phyloP scores from a whole-genome alignment of 2,113 vertebrate species.

The Mirounga angustirostris region DNA sequence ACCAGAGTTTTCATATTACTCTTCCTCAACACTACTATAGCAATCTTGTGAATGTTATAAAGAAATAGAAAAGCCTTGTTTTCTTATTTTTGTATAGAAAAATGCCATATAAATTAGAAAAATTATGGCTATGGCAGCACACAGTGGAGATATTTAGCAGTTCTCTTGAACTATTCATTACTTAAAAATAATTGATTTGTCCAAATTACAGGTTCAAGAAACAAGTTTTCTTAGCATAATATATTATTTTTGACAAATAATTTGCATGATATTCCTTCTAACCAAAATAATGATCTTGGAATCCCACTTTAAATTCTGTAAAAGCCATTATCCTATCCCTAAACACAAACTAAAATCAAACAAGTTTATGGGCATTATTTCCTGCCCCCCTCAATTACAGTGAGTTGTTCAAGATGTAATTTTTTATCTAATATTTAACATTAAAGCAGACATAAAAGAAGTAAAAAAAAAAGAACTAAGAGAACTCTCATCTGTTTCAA shows the following conservation, averaged over 20 bases:
- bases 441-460: not conserved
- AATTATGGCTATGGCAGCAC: not conserved
- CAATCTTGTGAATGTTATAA: not conserved
- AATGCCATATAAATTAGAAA: not conserved
- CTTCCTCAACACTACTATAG: not conserved
- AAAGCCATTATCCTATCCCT: not conserved
- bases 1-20: not conserved
- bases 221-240: not conserved
- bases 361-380: not conserved
- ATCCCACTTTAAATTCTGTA: not conserved
- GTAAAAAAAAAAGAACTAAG: not conserved
- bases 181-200: constrained; percentile 5
- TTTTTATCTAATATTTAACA: not conserved
- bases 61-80: not conserved
- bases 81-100: not conserved
- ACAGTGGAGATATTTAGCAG: not conserved
- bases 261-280: not conserved
- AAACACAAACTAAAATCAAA: not conserved
- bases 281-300: not conserved
- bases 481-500: not conserved
- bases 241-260: not conserved
- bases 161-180: constrained; percentile 43
- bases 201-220: constrained; percentile 30
- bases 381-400: not conserved
- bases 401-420: not conserved